These are phyloP conservation scores for Venusia cambrica DNA, from an alignment of 2,888 invertebrate genomes.

Conservation along the genomic window DNA sequence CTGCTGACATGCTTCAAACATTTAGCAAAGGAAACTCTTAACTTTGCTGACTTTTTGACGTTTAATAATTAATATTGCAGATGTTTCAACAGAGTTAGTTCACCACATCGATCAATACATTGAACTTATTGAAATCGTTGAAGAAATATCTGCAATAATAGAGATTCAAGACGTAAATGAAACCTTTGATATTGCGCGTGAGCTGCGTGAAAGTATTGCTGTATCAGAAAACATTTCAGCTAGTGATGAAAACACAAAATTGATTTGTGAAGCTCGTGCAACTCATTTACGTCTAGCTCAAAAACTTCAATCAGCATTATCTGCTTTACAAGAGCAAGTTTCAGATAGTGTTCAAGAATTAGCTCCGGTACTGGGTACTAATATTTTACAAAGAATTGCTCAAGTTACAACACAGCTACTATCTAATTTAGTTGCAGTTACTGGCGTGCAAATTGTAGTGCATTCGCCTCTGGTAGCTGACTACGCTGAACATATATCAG, in stretches of 20 bases:
- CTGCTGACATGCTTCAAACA: too few relatives aligned
- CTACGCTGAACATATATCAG: conserved; percentile 16
- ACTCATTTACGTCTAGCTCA: conserved; percentile 43
- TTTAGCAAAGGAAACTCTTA: too few relatives aligned
- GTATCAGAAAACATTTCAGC: conserved; percentile 26
- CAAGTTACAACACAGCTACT: conserved; percentile 49
- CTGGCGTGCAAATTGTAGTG: conserved; percentile 37
- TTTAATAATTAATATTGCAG: too few relatives aligned
- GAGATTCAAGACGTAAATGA: conserved; percentile 51
- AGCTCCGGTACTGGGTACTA: conserved; percentile 35
- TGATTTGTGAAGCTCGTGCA: conserved; percentile 19
- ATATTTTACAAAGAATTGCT: conserved; percentile 44
- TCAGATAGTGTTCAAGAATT: conserved; percentile 46
- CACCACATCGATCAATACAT: conserved; percentile 59
- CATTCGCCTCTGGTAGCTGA: conserved; percentile 35
- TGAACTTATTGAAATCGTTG: conserved; percentile 57
- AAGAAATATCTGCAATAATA: conserved; percentile 53
- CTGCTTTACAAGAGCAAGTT: conserved; percentile 46
- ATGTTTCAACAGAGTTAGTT: conserved; percentile 40
- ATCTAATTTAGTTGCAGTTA: conserved; percentile 48
- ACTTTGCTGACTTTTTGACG: too few relatives aligned
- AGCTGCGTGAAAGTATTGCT: conserved; percentile 47
- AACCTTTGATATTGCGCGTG: conserved; percentile 48
- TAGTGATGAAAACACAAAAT: conserved; percentile 21
- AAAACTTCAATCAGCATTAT: conserved; percentile 49